Evolutionary conservation across 1,140 invertebrate species (phyloP).

Genomic region (Laupala kohalensis): DNA sequence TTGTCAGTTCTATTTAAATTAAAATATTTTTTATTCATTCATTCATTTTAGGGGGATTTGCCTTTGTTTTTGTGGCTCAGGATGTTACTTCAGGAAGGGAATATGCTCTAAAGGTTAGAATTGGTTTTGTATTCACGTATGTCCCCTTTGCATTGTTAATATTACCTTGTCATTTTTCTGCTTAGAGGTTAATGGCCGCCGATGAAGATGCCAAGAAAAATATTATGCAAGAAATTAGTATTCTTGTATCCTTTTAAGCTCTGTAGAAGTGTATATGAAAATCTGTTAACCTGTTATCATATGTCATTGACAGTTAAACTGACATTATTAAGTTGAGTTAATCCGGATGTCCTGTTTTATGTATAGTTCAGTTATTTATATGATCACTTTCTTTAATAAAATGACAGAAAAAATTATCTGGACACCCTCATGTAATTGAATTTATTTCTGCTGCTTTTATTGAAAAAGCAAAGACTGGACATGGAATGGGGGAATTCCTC

Average conservation of each 20-base stretch:
- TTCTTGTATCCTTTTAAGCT: conserved; percentile 32
- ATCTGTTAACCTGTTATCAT: neutral
- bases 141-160: conserved; percentile 4
- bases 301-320: neutral
- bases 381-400: neutral
- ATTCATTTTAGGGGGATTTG: conserved; percentile 72
- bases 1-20: neutral
- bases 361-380: neutral
- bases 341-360: neutral
- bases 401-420: conserved; percentile 48
- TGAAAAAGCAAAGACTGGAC: conserved; percentile 48
- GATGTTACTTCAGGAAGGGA: conserved; percentile 73
- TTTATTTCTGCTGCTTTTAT: conserved; percentile 61
- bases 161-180: conserved; percentile 20
- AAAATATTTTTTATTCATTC: neutral
- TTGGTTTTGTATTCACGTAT: neutral
- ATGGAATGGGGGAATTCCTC: conserved; percentile 57
- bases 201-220: conserved; percentile 64
- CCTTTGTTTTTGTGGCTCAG: conserved; percentile 86
- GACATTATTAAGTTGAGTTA: neutral
- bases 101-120: conserved; percentile 69
- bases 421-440: conserved; percentile 68
- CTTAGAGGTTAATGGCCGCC: conserved; percentile 56
- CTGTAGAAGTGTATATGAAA: neutral
- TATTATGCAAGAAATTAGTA: conserved; percentile 65